Base-by-base conservation (phyloP, 2,888 invertebrate species). In the Cantharis rustica region DNA sequence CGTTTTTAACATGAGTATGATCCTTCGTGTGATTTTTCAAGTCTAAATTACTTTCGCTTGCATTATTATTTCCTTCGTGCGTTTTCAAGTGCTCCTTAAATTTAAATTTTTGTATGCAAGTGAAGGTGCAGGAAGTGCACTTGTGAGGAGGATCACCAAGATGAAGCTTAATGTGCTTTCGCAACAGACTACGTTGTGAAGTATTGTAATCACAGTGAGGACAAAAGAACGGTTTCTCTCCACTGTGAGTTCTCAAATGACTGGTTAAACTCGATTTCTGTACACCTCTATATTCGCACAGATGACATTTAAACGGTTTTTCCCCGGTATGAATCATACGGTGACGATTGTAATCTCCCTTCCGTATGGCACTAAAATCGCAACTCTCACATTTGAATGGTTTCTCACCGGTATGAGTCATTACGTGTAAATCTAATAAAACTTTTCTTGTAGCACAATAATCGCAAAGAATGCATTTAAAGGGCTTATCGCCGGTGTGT, bases 161-260 rank as follows among this genome's bases (percentile, higher is more conserved):
- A 79, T 92, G 92, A 76, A 90, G 89, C 0, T 89, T 85, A 90
- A 90, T 90, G 79, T 92, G 92, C 1, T 88, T 89, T 68, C 89
- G 89, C 13, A 92, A 80, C 84, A 92, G 92, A 27, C 91, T 91
- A 80, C 90, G 90, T 85, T 92, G 92, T 80, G 91, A 91, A 84
- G 92, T 92, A 1, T 89, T 87, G 85, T 91, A 92, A 16, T 90
- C 90, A 83, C 92, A 92, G 2, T 88, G 83, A 11, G 89, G 86
- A 82, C 92, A 92, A 16, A 90, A 86, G 84, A 90, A 91, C 0
- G 92, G 92, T 78, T 90, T 89, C 82, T 92, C 92, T 5, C 92
- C 92, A 0, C 92, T 92, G 86, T 92, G 92, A 5, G 91, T 91
- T 81, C 92, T 90, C 73, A 90, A 89, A 82, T 92, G 92, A 0